Percentiles rank a stretch among this genome's conserved stretches.
These are phyloP conservation scores for Ostrea denselamellosa DNA, from an alignment of 1,140 invertebrate genomes.

Conservation along the genomic window DNA sequence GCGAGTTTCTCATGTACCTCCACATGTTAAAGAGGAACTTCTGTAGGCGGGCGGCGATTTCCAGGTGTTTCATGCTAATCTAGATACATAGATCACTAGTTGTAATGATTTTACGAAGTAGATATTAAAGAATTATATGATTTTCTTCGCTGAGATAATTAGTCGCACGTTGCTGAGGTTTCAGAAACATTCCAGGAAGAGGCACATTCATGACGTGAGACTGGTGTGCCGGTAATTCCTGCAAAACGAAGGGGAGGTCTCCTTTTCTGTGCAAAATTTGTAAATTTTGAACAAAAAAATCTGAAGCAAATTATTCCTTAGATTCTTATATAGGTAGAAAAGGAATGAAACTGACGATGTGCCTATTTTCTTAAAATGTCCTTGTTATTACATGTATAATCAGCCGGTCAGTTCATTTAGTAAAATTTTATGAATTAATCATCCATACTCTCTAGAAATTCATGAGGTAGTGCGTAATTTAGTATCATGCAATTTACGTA, in stretches of 20 bases:
- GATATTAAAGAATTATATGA: conserved; percentile 39
- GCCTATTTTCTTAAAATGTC: too few species aligned
- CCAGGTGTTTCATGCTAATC: conserved; percentile 34
- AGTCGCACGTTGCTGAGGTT: conserved; percentile 26
- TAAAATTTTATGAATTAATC: too few species aligned
- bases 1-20: background rate
- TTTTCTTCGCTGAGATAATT: conserved; percentile 26
- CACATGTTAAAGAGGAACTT: conserved; percentile 24
- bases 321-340: too few species aligned
- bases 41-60: conserved; percentile 4
- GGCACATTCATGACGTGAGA: background rate
- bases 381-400: too few species aligned
- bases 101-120: conserved; percentile 30
- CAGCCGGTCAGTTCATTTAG: too few species aligned
- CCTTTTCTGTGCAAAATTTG: background rate
- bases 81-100: conserved; percentile 26
- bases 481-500: too few species aligned
- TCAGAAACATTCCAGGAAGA: conserved; percentile 12
- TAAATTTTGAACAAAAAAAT: background rate
- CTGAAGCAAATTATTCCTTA: too few species aligned
- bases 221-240: background rate
- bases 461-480: too few species aligned
- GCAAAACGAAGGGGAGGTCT: background rate
- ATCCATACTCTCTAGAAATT: too few species aligned
- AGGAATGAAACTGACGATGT: too few species aligned